A percentile compares a stretch with the other conserved stretches of the same genome.
phyloP scores from a whole-genome alignment of 2,888 invertebrate genomes.

The Eupeodes luniger region DNA sequence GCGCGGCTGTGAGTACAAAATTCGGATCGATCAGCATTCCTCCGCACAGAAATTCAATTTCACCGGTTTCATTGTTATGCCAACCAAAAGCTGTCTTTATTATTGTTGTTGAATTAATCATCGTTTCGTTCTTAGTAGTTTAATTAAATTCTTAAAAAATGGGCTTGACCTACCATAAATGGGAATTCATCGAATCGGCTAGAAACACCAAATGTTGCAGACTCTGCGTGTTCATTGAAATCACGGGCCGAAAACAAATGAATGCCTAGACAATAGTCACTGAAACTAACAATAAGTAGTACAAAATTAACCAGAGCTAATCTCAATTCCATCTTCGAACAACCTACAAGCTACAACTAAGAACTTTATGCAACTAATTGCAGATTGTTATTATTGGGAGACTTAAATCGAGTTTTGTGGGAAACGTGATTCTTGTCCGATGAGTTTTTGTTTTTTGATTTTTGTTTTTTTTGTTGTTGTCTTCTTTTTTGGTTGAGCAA shows the following conservation, averaged over 20 bases:
- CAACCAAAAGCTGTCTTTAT: slow-evolving; percentile 62
- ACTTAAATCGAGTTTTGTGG: slow-evolving; percentile 19
- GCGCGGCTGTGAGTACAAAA: slow-evolving; percentile 66
- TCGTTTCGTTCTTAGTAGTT: not conserved
- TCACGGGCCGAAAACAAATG: slow-evolving; percentile 33
- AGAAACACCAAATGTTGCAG: slow-evolving; percentile 54
- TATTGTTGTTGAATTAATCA: not conserved
- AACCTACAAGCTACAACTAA: slow-evolving; percentile 31
- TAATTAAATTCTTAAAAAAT: not conserved
- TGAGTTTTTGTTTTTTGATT: slow-evolving; percentile 31
- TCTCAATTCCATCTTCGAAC: slow-evolving; percentile 48
- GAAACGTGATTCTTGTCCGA: slow-evolving; percentile 29
- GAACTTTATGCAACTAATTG: slow-evolving; percentile 32
- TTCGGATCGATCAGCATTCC: slow-evolving; percentile 53
- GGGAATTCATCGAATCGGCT: slow-evolving; percentile 53
- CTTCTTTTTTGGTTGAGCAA: not conserved
- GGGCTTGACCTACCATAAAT: slow-evolving; percentile 51
- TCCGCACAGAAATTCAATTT: slow-evolving; percentile 57
- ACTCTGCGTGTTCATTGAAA: slow-evolving; percentile 39
- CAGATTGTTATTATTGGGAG: slow-evolving; percentile 12
- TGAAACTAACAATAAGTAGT: not conserved
- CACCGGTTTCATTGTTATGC: slow-evolving; percentile 39
- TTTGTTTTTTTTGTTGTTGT: not conserved
- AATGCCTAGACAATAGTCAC: slow-evolving; percentile 3
- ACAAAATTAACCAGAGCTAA: slow-evolving; percentile 27